phyloP scores from a whole-genome alignment of 2,888 invertebrate species.

The Acutogordius australiensis region DNA sequence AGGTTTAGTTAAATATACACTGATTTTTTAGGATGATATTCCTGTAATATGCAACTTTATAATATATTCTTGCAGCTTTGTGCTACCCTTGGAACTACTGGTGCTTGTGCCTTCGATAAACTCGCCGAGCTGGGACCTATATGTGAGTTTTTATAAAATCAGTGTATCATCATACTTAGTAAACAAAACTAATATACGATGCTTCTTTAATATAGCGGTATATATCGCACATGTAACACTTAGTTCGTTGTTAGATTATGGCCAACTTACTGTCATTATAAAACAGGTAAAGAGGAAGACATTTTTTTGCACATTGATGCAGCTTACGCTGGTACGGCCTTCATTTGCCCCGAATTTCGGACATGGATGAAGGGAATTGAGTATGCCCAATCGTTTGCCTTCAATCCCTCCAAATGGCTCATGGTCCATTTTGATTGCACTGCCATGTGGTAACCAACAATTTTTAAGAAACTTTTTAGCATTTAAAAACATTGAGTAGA shows the following conservation, averaged over 20 bases:
- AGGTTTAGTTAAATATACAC: no score
- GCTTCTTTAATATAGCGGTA: no score
- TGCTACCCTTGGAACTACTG: slow-evolving; percentile 77
- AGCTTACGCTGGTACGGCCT: slow-evolving; percentile 76
- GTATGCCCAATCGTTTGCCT: slow-evolving; percentile 67
- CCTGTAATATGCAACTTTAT: background rate
- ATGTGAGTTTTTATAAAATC: no score
- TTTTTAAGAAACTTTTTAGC: no score
- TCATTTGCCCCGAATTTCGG: slow-evolving; percentile 76
- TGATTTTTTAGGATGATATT: background rate
- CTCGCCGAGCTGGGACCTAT: slow-evolving; percentile 36
- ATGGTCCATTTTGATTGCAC: slow-evolving; percentile 98
- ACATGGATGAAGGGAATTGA: slow-evolving; percentile 66
- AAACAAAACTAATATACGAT: no score
- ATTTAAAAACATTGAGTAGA: no score
- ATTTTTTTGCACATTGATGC: slow-evolving; percentile 90
- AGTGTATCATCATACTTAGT: no score
- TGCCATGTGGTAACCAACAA: slow-evolving; percentile 93
- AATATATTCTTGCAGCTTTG: slow-evolving; percentile 37
- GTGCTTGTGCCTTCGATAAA: slow-evolving; percentile 80
- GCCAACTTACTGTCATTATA: no score
- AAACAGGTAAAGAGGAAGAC: slow-evolving; percentile 40
- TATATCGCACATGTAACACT: no score
- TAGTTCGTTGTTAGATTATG: no score
- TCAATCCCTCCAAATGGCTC: slow-evolving; percentile 93